phyloP scores from a whole-genome alignment of 2,113 vertebrate genomes.

The Hippoglossus stenolepis region DNA sequence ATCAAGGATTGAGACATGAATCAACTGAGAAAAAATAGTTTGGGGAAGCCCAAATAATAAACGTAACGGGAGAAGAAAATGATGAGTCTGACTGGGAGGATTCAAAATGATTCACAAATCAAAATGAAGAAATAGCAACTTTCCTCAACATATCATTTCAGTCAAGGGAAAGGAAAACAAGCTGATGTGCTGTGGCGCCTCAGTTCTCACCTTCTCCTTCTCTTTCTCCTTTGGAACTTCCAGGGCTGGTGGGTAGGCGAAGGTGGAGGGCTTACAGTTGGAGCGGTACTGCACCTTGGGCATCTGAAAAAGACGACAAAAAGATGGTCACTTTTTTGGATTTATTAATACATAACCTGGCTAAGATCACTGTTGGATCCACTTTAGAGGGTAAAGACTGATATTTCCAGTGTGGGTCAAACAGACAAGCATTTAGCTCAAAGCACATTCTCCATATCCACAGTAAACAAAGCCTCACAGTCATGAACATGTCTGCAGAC shows the following conservation, averaged over 20 bases:
- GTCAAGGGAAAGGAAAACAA: constrained; percentile 23
- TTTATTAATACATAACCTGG: not conserved
- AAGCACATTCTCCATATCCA: no score
- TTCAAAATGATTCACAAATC: constrained; percentile 53
- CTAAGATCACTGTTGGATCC: no score
- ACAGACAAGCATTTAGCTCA: no score
- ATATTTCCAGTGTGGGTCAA: no score
- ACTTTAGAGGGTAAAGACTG: no score
- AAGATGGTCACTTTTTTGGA: not conserved
- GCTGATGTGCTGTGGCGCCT: constrained; percentile 15
- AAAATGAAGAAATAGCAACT: constrained; percentile 24
- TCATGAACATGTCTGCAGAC: no score
- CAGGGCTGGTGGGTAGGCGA: constrained; percentile 96
- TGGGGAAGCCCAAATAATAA: constrained; percentile 57
- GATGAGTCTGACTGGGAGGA: constrained; percentile 17
- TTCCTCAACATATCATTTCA: constrained; percentile 31
- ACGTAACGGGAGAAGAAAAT: constrained; percentile 23
- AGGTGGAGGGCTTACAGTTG: constrained; percentile 99
- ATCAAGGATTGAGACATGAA: constrained; percentile 23
- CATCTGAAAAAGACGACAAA: constrained; percentile 85
- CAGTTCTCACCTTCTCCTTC: constrained; percentile 93
- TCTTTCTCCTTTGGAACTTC: constrained; percentile 99
- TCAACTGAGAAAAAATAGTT: constrained; percentile 21
- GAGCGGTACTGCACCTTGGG: constrained; percentile 99
- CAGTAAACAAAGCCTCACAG: no score